Evolutionary conservation across 2,113 vertebrate species (phyloP).

Genomic region (Tetrao urogallus): DNA sequence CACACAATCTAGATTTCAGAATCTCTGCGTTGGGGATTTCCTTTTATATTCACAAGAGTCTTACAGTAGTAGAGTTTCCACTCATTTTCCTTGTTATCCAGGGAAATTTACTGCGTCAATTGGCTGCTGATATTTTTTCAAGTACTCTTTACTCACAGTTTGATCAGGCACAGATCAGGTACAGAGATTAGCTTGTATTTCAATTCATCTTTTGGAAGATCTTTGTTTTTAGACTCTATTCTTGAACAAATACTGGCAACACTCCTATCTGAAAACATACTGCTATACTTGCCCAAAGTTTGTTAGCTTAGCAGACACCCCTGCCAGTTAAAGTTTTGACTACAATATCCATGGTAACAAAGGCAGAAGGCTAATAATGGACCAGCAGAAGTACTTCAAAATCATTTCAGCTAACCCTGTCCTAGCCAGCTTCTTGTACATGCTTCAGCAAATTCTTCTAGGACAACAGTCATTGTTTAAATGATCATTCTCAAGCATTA

Average conservation of each 20-base stretch:
- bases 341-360: constrained; percentile 47
- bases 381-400: constrained; percentile 12
- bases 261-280: constrained; percentile 9
- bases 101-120: background rate
- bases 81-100: background rate
- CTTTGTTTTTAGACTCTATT: background rate
- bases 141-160: background rate
- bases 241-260: background rate
- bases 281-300: constrained; percentile 6
- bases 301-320: constrained; percentile 34
- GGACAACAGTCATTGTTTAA: background rate
- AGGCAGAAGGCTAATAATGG: background rate
- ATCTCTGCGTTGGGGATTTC: background rate
- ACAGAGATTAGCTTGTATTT: background rate
- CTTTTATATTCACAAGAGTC: background rate
- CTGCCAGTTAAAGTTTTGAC: constrained; percentile 38
- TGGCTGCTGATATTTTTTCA: background rate
- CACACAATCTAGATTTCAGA: background rate
- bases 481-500: background rate
- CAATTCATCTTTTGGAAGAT: background rate
- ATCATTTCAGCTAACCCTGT: background rate
- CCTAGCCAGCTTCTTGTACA: background rate
- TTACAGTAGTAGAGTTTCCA: background rate
- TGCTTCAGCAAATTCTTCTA: background rate
- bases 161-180: background rate